Evolutionary conservation across 2,888 invertebrate species (phyloP).

Genomic region (Cerastoderma edule): DNA sequence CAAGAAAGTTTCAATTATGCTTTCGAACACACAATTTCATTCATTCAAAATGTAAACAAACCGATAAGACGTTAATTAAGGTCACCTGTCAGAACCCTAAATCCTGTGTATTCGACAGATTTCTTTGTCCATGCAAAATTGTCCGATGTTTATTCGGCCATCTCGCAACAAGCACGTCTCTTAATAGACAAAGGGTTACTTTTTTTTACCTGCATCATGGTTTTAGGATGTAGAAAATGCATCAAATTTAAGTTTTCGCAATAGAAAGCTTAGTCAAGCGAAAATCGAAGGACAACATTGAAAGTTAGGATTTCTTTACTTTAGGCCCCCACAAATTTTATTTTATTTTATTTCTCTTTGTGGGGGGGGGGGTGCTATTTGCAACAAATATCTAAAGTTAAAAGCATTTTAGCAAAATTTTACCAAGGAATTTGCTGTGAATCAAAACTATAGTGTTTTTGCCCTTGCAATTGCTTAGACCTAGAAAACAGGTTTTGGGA

Average conservation of each 20-base stretch:
- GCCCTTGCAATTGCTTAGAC: no score
- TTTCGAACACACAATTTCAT: conserved; percentile 29
- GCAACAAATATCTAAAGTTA: no score
- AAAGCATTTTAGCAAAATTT: no score
- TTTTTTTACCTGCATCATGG: background rate
- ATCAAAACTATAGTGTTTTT: no score
- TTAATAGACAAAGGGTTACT: background rate
- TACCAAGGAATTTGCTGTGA: no score
- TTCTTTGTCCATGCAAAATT: conserved; percentile 5
- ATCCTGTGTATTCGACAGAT: conserved; percentile 11
- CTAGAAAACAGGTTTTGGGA: no score
- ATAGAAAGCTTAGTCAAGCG: background rate
- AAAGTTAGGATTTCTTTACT: background rate
- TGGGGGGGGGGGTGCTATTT: no score
- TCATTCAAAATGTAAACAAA: conserved; percentile 60
- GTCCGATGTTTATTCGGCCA: background rate
- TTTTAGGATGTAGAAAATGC: background rate
- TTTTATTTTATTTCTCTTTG: no score
- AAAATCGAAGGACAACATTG: background rate
- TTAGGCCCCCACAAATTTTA: background rate
- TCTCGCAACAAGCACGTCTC: background rate
- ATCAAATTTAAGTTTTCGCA: no score
- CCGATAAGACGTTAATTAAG: conserved; percentile 21
- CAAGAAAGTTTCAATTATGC: conserved; percentile 39
- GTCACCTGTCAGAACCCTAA: conserved; percentile 15